Percentiles rank a stretch among this genome's conserved stretches.
Conservation (phyloP, 1,140 invertebrate genomes). For the Pogonomyrmex californicus region DNA sequence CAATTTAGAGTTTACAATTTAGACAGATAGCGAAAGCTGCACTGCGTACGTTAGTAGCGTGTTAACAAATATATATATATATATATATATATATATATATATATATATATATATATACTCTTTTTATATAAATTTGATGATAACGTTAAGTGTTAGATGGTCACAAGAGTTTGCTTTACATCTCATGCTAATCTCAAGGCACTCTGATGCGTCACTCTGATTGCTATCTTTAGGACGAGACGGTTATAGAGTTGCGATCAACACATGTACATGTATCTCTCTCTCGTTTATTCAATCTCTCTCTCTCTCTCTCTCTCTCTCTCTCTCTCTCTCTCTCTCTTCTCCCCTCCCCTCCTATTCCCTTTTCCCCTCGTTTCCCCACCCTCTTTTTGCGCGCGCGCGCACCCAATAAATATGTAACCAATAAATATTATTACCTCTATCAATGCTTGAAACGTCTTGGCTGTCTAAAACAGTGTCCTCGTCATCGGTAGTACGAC, state of each 20-base stretch:
- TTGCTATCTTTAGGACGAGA: constrained; percentile 73
- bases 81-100: too few relatives aligned
- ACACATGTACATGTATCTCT: neutral
- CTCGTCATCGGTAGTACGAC: constrained; percentile 92
- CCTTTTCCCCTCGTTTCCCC: too few relatives aligned
- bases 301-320: too few relatives aligned
- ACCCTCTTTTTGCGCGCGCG: too few relatives aligned
- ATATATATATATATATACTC: too few relatives aligned
- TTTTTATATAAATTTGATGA: constrained; percentile 54
- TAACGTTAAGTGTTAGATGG: constrained; percentile 83
- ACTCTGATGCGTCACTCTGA: constrained; percentile 43
- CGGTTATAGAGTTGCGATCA: constrained; percentile 44
- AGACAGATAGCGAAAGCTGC: constrained; percentile 62
- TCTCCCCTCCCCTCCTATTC: too few relatives aligned
- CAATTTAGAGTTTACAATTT: constrained; percentile 44
- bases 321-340: too few relatives aligned
- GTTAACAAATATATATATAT: constrained; percentile 68
- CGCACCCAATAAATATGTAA: neutral
- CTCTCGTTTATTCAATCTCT: neutral
- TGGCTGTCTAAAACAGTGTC: constrained; percentile 93
- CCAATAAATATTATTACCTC: constrained; percentile 87
- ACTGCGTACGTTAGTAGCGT: constrained; percentile 75
- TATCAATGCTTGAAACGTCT: constrained; percentile 91
- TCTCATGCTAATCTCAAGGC: constrained; percentile 77
- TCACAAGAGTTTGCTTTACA: constrained; percentile 85